Evolutionary conservation across 2,113 vertebrate species (phyloP).

Genomic region (Rhagologus leucostigma): DNA sequence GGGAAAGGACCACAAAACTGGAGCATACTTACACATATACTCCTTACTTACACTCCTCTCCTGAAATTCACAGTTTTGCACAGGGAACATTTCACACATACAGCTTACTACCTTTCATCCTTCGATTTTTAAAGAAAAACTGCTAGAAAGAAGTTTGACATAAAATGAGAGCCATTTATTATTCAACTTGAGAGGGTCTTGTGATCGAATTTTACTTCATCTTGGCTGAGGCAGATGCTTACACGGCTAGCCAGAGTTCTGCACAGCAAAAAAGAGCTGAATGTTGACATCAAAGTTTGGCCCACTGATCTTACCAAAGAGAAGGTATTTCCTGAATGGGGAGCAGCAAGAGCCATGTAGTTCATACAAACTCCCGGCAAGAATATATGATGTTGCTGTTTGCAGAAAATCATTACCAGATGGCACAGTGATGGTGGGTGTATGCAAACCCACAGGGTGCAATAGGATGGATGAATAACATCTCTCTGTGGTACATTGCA

Average conservation of each 20-base stretch:
- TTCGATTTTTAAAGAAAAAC: neutral
- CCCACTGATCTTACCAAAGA: neutral
- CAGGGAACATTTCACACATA: neutral
- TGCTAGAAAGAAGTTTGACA: neutral
- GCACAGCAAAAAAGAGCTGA: neutral
- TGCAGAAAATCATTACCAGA: conserved; percentile 46
- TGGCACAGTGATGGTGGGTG: neutral
- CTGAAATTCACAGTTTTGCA: neutral
- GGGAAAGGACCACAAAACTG: neutral
- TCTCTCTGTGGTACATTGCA: neutral
- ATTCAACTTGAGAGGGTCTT: neutral
- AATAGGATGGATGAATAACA: neutral
- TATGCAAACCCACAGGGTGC: neutral
- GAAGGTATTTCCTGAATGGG: neutral
- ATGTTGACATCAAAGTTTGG: neutral
- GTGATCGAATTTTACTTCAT: neutral
- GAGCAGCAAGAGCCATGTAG: neutral
- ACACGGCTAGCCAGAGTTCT: neutral
- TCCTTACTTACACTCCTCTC: too few species aligned
- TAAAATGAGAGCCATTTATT: neutral
- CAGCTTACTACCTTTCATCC: neutral
- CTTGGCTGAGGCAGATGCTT: neutral
- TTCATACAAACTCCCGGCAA: neutral
- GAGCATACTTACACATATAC: neutral
- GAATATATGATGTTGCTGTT: neutral